Evolutionary conservation across 2,888 invertebrate genomes (phyloP).

Genomic region (Catocala sponsa): DNA sequence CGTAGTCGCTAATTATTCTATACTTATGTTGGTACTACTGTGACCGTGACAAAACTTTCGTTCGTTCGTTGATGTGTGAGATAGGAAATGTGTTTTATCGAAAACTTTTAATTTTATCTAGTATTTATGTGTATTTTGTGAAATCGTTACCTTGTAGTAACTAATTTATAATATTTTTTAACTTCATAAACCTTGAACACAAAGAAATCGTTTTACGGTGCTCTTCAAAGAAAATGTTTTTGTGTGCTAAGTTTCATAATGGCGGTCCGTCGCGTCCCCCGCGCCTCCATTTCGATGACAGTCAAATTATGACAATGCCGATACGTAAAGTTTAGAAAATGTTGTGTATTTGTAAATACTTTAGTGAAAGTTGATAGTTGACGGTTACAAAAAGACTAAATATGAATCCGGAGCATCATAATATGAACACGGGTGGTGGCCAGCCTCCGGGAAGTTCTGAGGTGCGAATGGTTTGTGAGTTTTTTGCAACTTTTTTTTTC

Average conservation of each 20-base stretch:
- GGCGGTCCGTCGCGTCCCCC: constrained; percentile 91
- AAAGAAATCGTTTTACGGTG: constrained; percentile 42
- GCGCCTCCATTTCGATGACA: constrained; percentile 90
- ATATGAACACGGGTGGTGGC: constrained; percentile 89
- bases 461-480: constrained; percentile 72
- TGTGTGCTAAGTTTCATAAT: constrained; percentile 88
- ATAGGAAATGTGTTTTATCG: constrained; percentile 63
- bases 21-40: constrained; percentile 64
- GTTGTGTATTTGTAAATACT: constrained; percentile 78
- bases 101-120: constrained; percentile 43
- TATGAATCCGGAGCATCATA: constrained; percentile 86
- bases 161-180: constrained; percentile 21
- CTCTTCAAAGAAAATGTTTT: constrained; percentile 78
- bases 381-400: constrained; percentile 65
- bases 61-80: constrained; percentile 70
- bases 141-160: constrained; percentile 32
- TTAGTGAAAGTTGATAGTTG: constrained; percentile 61
- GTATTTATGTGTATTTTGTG: constrained; percentile 46
- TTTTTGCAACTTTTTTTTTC: constrained; percentile 56
- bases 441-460: constrained; percentile 87
- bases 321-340: constrained; percentile 80
- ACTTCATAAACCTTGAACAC: constrained; percentile 30
- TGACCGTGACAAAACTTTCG: constrained; percentile 77
- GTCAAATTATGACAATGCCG: constrained; percentile 88
- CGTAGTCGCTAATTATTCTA: constrained; percentile 33